phyloP scores from a whole-genome alignment of 2,888 invertebrate species.

The Deladenus siricidicola region DNA sequence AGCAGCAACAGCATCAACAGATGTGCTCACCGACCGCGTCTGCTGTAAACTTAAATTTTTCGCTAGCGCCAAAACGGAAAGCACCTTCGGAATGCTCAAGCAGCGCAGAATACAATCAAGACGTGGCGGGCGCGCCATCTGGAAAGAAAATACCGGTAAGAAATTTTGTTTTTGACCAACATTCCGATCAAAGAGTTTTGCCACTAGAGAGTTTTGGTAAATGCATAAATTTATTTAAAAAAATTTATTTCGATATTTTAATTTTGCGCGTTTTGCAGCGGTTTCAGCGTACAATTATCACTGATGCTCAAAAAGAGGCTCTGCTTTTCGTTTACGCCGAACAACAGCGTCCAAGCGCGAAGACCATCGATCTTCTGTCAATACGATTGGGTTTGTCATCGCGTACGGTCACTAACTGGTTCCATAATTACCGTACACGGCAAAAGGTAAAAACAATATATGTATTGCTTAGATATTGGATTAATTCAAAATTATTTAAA shows the following conservation, averaged over 20 bases:
- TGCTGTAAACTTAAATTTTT: no score
- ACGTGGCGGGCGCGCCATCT: not conserved
- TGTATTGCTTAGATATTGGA: no score
- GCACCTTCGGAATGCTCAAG: no score
- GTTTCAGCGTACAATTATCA: conserved; percentile 81
- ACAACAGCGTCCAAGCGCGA: conserved; percentile 93
- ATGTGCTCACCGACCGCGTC: no score
- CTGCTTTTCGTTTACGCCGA: conserved; percentile 78
- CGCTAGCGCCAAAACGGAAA: no score
- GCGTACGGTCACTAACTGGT: conserved; percentile 97
- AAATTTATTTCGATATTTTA: not conserved
- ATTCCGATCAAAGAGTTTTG: no score
- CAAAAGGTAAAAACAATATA: conserved; percentile 67
- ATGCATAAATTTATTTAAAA: not conserved
- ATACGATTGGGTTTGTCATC: conserved; percentile 80
- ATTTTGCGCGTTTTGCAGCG: conserved; percentile 17
- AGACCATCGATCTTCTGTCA: conserved; percentile 88
- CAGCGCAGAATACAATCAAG: no score
- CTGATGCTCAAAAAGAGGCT: conserved; percentile 95
- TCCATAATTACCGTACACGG: conserved; percentile 98
- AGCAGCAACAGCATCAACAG: not conserved
- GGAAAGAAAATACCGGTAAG: conserved; percentile 1
- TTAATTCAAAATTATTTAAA: not conserved
- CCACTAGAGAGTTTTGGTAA: not conserved
- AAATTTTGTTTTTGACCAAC: no score